Base-by-base conservation (phyloP, 2,797 vertebrate species). In the Xenentodon cancila region DNA sequence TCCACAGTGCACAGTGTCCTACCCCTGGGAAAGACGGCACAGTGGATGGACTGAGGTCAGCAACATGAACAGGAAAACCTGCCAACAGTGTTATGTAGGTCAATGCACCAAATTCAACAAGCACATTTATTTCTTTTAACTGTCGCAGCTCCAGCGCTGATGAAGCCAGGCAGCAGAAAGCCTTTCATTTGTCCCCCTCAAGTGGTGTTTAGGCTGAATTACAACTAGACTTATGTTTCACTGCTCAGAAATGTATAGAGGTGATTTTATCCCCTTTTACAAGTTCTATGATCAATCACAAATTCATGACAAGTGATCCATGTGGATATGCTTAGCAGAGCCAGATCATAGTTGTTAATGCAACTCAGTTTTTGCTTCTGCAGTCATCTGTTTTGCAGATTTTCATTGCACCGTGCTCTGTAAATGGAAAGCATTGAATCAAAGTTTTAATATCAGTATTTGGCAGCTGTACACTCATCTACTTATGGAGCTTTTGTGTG, bases 171-270 rank as follows among this genome's bases (percentile, higher is more conserved):
- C 51, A 66, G 37, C 37, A 62, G 69, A 52, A 57, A 45, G n/a
- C n/a, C 32, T 56, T 47, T 4, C 13, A 48, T 88, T 71, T 86
- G 84, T 81, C 73, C 6, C 85, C 85, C 68, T 64, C 82, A 22
- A 59, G 77, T 84, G 81, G 79, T 57, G 20, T 27, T 68, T 49
- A 57, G 27, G 2, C 27, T 69, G 59, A 77, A 81, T 69, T 84
- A 58, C 79, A 82, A 2, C 6, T 25, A 25, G 25, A 25, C 25
- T 25, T 25, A 25, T 25, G 25, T 3, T 42, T n/a, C 40, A 16
- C 46, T 17, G 18, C 20, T 16, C 51, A 18, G 59, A 16, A 27
- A 32, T 53, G 20, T 42, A 11, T 4, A 40, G 18, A 56, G 34
- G 9, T 5, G 16, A 12, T 47, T 71, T 54, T 59, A 44, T 40